Evolutionary conservation across 2,113 vertebrate genomes (phyloP).

Genomic region (Cathartes aura): DNA sequence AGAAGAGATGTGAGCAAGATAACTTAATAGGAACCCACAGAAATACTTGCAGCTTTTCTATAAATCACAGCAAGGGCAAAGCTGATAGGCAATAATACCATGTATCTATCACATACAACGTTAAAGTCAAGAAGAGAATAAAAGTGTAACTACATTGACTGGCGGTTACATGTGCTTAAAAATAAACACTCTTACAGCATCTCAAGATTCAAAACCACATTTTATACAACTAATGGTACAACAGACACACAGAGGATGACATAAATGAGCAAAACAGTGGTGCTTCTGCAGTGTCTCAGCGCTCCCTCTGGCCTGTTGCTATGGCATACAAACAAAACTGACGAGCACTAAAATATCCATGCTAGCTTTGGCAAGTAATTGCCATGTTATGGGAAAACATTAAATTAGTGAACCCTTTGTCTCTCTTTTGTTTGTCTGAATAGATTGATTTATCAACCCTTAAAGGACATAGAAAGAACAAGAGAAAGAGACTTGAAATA

Average conservation of each 20-base stretch:
- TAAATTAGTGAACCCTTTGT: neutral
- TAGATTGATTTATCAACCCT: neutral
- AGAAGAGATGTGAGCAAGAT: neutral
- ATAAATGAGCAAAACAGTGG: neutral
- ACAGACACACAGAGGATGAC: neutral
- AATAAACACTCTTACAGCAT: neutral
- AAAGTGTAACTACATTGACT: neutral
- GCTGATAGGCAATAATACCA: neutral
- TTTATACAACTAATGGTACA: neutral
- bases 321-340: conserved; percentile 34
- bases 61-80: neutral
- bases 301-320: neutral
- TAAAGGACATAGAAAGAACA: neutral
- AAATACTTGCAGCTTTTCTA: neutral
- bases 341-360: neutral
- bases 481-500: neutral
- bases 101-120: fast-evolving
- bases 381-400: neutral
- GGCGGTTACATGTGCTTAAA: neutral
- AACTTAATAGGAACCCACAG: neutral
- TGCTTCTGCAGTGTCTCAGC: neutral
- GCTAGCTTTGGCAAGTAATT: neutral
- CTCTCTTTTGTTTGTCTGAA: neutral
- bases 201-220: neutral
- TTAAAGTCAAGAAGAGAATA: neutral